These are phyloP conservation scores for Rhinogobio ventralis DNA, from an alignment of 2,797 vertebrate genomes.

Conservation along the genomic window DNA sequence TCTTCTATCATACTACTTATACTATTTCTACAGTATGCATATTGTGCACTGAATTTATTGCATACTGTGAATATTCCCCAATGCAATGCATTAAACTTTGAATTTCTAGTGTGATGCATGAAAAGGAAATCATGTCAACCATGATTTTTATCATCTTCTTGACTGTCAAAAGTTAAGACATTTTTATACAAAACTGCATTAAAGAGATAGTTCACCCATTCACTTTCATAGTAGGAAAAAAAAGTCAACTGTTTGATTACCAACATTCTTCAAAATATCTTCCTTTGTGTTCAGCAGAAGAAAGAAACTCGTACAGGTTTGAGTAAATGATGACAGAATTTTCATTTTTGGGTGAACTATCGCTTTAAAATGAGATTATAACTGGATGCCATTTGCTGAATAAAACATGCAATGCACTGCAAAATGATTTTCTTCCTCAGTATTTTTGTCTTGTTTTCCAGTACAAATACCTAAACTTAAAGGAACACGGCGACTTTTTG, in stretches of 20 bases:
- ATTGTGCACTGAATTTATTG: not conserved
- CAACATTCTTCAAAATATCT: too few relatives aligned
- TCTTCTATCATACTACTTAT: not conserved
- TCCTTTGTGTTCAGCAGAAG: too few relatives aligned
- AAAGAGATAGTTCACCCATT: too few relatives aligned
- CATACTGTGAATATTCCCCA: not conserved
- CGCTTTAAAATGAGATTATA: not conserved
- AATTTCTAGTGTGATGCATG: not conserved
- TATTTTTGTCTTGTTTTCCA: not conserved
- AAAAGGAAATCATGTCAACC: not conserved
- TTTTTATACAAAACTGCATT: not conserved
- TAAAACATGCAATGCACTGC: conserved; percentile 7
- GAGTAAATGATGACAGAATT: too few relatives aligned
- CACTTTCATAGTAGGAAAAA: too few relatives aligned
- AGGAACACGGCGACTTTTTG: too few relatives aligned
- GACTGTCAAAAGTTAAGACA: not conserved
- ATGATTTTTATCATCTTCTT: not conserved
- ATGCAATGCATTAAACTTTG: not conserved
- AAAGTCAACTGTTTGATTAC: too few relatives aligned
- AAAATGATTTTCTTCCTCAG: not conserved
- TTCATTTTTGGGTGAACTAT: too few relatives aligned
- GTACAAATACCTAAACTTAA: not conserved
- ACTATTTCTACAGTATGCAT: conserved; percentile 28
- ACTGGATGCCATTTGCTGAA: not conserved
- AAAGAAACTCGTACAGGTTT: too few relatives aligned